Conservation (phyloP, 2,888 invertebrate species). For the Hemaris fuciformis region DNA sequence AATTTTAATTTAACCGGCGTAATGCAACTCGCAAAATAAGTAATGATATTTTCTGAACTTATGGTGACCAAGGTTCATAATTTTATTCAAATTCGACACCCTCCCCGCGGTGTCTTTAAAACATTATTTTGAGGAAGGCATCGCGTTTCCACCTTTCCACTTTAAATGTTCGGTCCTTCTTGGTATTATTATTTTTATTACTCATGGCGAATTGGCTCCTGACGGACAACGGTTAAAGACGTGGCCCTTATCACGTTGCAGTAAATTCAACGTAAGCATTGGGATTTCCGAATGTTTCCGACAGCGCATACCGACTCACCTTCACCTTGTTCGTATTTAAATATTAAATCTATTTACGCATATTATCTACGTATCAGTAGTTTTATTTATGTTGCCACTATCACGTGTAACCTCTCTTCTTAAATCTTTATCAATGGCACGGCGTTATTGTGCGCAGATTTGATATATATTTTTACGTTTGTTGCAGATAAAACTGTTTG, state of each 20-base stretch:
- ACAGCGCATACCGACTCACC: background rate
- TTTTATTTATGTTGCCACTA: background rate
- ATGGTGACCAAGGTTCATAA: background rate
- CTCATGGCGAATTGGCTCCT: background rate
- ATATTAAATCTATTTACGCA: no score
- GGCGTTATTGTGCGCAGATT: slow-evolving; percentile 4
- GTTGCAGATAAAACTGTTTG: slow-evolving; percentile 93
- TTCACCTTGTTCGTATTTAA: slow-evolving; percentile 6
- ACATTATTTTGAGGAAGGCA: background rate
- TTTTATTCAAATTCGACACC: background rate
- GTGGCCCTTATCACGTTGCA: slow-evolving; percentile 9
- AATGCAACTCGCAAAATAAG: background rate
- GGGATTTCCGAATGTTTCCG: slow-evolving; percentile 13
- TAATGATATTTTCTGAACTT: background rate
- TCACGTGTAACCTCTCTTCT: slow-evolving; percentile 1
- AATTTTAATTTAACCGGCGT: background rate
- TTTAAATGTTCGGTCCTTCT: background rate
- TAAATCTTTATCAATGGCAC: slow-evolving; percentile 6
- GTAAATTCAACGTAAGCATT: background rate
- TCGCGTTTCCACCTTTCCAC: background rate
- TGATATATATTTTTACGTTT: slow-evolving; percentile 43
- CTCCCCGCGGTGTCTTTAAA: no score
- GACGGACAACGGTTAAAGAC: slow-evolving; percentile 7
- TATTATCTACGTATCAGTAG: background rate
- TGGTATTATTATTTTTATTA: background rate